Evolutionary conservation across 2,888 invertebrate genomes (phyloP), one percentile per base, ranked within the genome.

Genomic region (Catonia carolina): DNA sequence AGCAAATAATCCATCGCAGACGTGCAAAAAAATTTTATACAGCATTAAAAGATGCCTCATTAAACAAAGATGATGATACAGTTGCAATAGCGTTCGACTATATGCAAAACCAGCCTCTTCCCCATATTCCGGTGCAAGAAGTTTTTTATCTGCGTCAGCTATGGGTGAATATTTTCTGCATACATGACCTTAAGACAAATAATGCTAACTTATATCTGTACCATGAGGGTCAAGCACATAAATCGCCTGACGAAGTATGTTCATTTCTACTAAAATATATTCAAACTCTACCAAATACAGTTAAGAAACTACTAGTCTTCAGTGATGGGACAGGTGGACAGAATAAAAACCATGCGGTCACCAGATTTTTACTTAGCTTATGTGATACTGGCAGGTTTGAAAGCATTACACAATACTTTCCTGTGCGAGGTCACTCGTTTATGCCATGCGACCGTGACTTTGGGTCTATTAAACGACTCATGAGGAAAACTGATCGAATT

Each of bases 361-460:
- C 15, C 7, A 3, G 23, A 18, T 53, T 22, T 14, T 39, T 41
- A 22, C 39, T 39, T 8, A 22, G 12, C 10, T 17, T 53, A 6
- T 20, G 39, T 41, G 53, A 53, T 27, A 37, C 4, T 23, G 20
- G 15, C 2, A 17, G 41, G 14, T 53, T 53, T 23, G 41, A 41
- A 6, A 53, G 14, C 12, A 53, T 53, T n/a, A 53, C 6, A 6
- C 53, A 53, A 2, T 39, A 4, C 10, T 53, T 53, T 18, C 41
- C 22, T 39, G 41, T 53, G 7, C 2, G 41, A n/a, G 39, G 53
- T 5, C 41, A 53, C 23, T 41, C 39, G 10, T 53, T 53, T 18
- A 20, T 41, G 39, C 53, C 53, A 2, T 53, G 53, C 14, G 53
- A 41, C 3, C 20, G 53, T 14, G 53, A 39, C 15, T 53, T 53